These are phyloP conservation scores for Drosophila fuyamai DNA, from an alignment of 1,140 invertebrate genomes.

Conservation along the genomic window DNA sequence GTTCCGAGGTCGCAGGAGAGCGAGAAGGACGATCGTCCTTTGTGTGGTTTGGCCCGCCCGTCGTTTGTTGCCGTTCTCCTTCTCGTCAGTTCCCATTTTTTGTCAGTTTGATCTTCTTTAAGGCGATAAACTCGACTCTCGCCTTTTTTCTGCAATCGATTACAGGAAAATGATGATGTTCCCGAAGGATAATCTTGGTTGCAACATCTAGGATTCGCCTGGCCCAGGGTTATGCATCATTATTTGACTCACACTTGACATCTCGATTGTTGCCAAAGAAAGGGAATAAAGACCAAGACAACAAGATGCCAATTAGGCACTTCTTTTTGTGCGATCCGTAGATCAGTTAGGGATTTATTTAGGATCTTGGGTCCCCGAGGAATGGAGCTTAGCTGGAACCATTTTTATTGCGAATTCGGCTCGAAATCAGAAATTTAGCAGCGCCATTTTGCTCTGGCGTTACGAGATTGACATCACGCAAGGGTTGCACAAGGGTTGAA, in stretches of 20 bases:
- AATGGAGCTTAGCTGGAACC: conserved; percentile 35
- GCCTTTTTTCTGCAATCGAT: conserved; percentile 50
- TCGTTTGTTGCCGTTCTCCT: conserved; percentile 56
- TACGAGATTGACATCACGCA: conserved; percentile 44
- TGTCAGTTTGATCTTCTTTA: conserved; percentile 17
- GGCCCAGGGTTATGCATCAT: conserved; percentile 70
- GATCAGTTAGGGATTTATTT: not conserved
- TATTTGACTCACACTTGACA: conserved; percentile 73
- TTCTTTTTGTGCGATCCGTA: conserved; percentile 13
- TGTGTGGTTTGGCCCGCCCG: conserved; percentile 71
- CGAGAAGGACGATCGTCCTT: conserved; percentile 45
- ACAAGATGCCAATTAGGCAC: conserved; percentile 57
- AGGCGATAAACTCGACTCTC: conserved; percentile 1
- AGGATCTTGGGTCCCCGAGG: conserved; percentile 40
- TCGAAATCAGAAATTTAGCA: conserved; percentile 5
- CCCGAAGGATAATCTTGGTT: conserved; percentile 59
- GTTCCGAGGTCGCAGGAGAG: conserved; percentile 4
- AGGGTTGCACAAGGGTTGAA: conserved; percentile 52
- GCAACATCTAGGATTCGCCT: conserved; percentile 45
- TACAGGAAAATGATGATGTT: conserved; percentile 74
- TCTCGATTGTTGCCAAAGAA: conserved; percentile 29
- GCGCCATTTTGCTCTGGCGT: conserved; percentile 61
- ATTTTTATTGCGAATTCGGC: conserved; percentile 41
- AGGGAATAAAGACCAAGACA: conserved; percentile 13
- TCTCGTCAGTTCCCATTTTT: conserved; percentile 28